Evolutionary conservation across 2,797 vertebrate genomes (phyloP).

Genomic region (Phaenicophaeus curvirostris): DNA sequence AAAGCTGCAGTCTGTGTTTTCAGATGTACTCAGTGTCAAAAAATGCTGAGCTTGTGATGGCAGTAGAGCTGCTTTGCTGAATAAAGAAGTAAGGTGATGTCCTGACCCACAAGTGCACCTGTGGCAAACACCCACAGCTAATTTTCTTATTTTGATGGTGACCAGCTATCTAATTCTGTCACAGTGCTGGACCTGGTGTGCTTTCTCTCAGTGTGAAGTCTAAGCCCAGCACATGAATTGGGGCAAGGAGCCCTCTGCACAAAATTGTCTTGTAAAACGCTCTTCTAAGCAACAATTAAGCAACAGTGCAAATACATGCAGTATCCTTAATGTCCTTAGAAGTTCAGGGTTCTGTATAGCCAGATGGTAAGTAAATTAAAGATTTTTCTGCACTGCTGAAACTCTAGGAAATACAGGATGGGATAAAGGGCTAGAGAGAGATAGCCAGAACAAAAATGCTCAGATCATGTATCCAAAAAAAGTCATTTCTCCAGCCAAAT

Average conservation of each 20-base stretch:
- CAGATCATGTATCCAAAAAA: constrained; percentile 8
- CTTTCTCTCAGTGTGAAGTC: neutral
- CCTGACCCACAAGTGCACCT: neutral
- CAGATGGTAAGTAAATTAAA: neutral
- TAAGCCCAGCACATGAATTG: neutral
- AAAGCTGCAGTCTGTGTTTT: neutral
- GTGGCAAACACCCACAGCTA: neutral
- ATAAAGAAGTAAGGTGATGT: neutral
- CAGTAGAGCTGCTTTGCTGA: neutral
- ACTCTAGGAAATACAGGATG: neutral
- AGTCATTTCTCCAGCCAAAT: constrained; percentile 23
- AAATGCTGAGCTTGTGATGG: fast-evolving
- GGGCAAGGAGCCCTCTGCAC: neutral
- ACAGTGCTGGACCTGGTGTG: neutral
- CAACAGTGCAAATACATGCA: neutral
- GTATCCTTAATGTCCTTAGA: neutral
- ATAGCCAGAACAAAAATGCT: constrained; percentile 37
- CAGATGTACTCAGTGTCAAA: neutral
- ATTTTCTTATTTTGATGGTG: neutral
- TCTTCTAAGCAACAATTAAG: neutral
- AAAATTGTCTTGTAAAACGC: neutral
- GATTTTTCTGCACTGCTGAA: neutral
- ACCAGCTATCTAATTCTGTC: neutral
- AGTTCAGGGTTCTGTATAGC: neutral
- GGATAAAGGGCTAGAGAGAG: neutral